A percentile compares a stretch with the other conserved stretches of the same genome.
phyloP scores from a whole-genome alignment of 53 echinoderm and acorn worm genomes.

The Patiria pectinifera region DNA sequence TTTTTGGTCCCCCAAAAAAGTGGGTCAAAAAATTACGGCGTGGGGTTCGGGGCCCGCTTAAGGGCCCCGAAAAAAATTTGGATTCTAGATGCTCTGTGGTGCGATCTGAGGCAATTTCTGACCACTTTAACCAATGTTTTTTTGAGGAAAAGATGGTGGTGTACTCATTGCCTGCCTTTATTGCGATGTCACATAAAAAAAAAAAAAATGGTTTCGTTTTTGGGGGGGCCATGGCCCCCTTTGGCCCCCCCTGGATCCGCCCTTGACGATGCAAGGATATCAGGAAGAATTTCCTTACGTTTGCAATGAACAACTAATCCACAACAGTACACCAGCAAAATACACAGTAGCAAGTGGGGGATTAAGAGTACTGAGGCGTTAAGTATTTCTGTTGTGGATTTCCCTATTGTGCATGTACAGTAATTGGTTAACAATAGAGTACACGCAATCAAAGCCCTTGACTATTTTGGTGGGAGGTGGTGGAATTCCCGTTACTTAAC shows the following conservation, averaged over 20 bases:
- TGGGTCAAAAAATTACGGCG: neutral
- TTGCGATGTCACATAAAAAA: too few species aligned
- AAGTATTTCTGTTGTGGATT: conserved; percentile 13
- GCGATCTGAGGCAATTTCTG: too few species aligned
- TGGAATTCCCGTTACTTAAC: neutral
- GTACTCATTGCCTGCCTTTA: too few species aligned
- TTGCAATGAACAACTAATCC: neutral
- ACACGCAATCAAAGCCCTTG: neutral
- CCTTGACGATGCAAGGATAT: neutral
- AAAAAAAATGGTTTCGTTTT: too few species aligned
- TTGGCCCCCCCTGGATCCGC: too few species aligned
- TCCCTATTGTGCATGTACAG: neutral
- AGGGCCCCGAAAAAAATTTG: too few species aligned
- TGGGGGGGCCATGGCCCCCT: too few species aligned
- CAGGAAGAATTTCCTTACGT: neutral
- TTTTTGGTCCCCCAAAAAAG: too few species aligned
- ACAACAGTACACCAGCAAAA: neutral
- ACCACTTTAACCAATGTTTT: too few species aligned
- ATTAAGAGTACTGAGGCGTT: neutral
- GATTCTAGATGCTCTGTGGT: too few species aligned
- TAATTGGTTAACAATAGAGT: neutral
- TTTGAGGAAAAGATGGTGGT: too few species aligned
- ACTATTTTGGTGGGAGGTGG: neutral
- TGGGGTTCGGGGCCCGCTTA: too few species aligned
- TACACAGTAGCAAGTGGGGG: conserved; percentile 19